A percentile compares a stretch with the other conserved stretches of the same genome.
These are phyloP conservation scores for Ceratina australensis DNA, from an alignment of 1,140 invertebrate species.

Conservation along the genomic window DNA sequence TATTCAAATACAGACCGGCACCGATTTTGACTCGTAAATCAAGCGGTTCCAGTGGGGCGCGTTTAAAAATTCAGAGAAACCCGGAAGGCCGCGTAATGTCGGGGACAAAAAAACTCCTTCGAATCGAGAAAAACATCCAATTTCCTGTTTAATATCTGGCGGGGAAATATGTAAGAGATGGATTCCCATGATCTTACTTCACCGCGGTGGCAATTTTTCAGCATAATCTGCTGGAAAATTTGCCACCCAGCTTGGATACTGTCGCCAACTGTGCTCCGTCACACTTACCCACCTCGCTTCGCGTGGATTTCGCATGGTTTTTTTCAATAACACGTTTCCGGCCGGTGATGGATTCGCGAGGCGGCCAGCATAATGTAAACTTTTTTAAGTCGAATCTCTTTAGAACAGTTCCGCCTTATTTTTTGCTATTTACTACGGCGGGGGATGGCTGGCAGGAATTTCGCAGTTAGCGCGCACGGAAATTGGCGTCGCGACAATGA, in stretches of 20 bases:
- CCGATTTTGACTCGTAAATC: not conserved
- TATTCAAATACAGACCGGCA: not conserved
- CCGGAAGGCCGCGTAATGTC: too few relatives aligned
- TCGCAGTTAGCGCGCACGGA: not conserved
- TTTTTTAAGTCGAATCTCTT: not conserved
- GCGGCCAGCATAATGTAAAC: constrained; percentile 10
- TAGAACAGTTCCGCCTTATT: too few relatives aligned
- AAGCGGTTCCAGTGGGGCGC: not conserved
- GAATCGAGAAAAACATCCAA: constrained; percentile 11
- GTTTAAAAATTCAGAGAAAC: not conserved
- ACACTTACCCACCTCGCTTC: constrained; percentile 1
- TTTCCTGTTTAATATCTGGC: constrained; percentile 28
- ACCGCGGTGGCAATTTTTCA: constrained; percentile 18
- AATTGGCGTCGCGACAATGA: constrained; percentile 10
- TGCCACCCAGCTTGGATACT: not conserved
- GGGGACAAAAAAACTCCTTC: not conserved
- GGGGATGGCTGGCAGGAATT: not conserved
- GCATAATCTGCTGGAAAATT: constrained; percentile 32
- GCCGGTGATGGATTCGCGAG: constrained; percentile 26
- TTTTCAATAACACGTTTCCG: constrained; percentile 25
- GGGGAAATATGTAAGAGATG: constrained; percentile 22
- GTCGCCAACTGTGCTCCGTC: constrained; percentile 23
- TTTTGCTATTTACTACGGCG: not conserved
- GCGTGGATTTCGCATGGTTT: constrained; percentile 14
- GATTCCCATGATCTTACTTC: constrained; percentile 24